Evolutionary conservation across 2,797 vertebrate genomes (phyloP).

Genomic region (Diplodus sargus): DNA sequence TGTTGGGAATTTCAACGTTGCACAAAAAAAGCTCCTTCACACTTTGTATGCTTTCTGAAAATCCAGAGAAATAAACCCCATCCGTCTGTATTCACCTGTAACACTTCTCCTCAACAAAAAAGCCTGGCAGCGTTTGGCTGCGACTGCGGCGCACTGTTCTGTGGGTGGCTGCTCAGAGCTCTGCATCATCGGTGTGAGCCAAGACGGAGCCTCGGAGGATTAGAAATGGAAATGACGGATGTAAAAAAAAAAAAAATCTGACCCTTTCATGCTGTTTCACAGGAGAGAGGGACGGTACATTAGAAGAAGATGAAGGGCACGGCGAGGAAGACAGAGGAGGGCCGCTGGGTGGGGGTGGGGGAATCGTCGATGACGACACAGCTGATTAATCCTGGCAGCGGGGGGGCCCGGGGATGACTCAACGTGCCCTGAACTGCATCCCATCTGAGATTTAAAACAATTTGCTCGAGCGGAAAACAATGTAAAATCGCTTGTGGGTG

Average conservation of each 20-base stretch:
- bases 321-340: conserved; percentile 21
- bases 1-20: background rate
- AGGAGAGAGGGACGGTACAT: conserved; percentile 41
- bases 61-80: background rate
- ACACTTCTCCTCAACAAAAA: conserved; percentile 37
- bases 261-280: conserved; percentile 66
- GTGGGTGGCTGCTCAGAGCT: conserved; percentile 53
- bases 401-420: conserved; percentile 55
- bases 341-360: conserved; percentile 11
- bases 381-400: conserved; percentile 68
- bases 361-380: conserved; percentile 36
- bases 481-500: conserved; percentile 22
- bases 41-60: conserved; percentile 2
- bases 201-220: conserved; percentile 61
- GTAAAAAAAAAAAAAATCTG: conserved; percentile 46
- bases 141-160: conserved; percentile 36
- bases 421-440: conserved; percentile 49
- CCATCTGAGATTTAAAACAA: conserved; percentile 54
- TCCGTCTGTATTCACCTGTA: conserved; percentile 33
- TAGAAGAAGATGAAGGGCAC: conserved; percentile 33
- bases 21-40: background rate
- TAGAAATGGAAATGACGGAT: conserved; percentile 72
- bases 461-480: conserved; percentile 35
- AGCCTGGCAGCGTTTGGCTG: conserved; percentile 51
- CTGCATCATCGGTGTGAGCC: conserved; percentile 54